Percentiles rank a stretch among this genome's conserved stretches.
Evolutionary conservation across 2,797 vertebrate genomes (phyloP).

Genomic region (Anguilla megastoma): DNA sequence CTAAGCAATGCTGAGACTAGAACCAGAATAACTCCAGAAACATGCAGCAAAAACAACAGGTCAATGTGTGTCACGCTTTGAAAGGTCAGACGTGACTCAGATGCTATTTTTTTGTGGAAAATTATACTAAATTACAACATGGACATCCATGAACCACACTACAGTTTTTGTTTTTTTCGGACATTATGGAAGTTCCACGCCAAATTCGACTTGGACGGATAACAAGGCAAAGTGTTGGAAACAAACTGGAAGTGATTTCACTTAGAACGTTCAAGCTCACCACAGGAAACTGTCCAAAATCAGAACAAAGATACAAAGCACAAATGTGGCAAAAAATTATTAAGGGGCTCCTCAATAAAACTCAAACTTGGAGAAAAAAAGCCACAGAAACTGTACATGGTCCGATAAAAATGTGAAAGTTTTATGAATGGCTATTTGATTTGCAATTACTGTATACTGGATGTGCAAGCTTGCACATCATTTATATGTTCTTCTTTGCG

Average conservation of each 20-base stretch:
- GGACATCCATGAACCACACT: neutral
- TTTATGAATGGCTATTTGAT: neutral
- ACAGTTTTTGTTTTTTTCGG: neutral
- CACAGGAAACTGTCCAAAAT: neutral
- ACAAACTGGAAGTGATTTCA: neutral
- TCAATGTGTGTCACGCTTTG: constrained; percentile 20
- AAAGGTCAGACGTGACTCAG: constrained; percentile 31
- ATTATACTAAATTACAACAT: neutral
- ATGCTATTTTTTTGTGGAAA: neutral
- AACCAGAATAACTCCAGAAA: constrained; percentile 24
- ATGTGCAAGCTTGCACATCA: neutral
- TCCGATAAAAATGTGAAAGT: neutral
- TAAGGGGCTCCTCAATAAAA: neutral
- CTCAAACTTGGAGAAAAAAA: neutral
- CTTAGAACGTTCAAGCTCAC: neutral
- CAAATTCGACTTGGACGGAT: neutral
- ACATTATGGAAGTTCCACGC: neutral
- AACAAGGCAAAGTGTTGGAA: neutral
- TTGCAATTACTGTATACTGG: neutral
- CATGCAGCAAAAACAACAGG: constrained; percentile 28
- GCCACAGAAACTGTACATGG: neutral
- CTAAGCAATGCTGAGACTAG: constrained; percentile 26
- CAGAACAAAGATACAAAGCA: neutral
- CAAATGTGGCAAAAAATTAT: neutral
- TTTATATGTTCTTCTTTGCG: constrained; percentile 39